Evolutionary conservation across 2,797 vertebrate species (phyloP), one percentile per base, ranked within the genome.

Genomic region (Ambastaia sidthimunki): DNA sequence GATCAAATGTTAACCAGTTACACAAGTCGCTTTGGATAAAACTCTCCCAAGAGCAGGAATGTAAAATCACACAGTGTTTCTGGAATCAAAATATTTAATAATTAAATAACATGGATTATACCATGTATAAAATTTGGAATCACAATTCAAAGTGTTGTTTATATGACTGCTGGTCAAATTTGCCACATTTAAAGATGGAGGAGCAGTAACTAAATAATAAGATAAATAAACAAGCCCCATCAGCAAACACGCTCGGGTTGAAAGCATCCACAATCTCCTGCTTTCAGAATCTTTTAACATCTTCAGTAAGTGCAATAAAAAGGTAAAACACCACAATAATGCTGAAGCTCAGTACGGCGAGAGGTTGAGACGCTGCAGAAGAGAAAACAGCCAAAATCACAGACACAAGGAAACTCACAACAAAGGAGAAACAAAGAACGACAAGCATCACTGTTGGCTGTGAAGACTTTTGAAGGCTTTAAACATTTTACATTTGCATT

Each of bases 51-150:
- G 34, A 7, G 34, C 34, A 37, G 3, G 13, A 23, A 57, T 23
- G 19, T 23, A 80, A 34, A 74, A 66, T n/a, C n/a, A 67, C 37
- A 44, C 55, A 34, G 75, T 62, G 50, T 84, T 91, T 93, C 93
- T 95, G 94, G 94, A 97, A 96, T 97, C 95, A 97, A 99, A 98
- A 98, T 97, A 97, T 98, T 98, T 98, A 98, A 96, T 98, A 95
- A 93, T 95, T 97, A 96, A 96, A 97, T 94, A 96, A 96, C 85
- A 89, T 94, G 93, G 92, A 92, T 95, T 96, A 96, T 97, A 96
- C 94, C 96, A 97, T 97, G 96, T 98, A 99, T 96, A 98, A 98
- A 98, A 99, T 96, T 95, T 97, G 93, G 93, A 94, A 95, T 97
- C 96, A 98, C 96, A 96, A 97, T 95, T 96, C 95, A 94, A 97